Evolutionary conservation across 2,888 invertebrate species (phyloP).

Genomic region (Leptopilina syphax): DNA sequence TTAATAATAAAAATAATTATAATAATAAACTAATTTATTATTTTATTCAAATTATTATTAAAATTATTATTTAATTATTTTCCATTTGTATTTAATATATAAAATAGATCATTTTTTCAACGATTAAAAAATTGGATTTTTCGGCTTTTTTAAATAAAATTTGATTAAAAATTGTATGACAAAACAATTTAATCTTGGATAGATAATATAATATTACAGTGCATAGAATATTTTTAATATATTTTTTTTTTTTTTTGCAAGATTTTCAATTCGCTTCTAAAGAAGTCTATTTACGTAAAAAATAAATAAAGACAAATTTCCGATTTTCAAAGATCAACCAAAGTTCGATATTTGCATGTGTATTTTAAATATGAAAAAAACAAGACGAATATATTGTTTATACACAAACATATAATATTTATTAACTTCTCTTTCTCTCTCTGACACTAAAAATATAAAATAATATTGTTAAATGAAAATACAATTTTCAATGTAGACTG

Average conservation of each 20-base stretch:
- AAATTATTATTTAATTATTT: background rate
- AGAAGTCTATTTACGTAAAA: background rate
- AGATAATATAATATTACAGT: background rate
- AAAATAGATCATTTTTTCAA: background rate
- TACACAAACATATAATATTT: background rate
- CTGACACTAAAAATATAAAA: too few relatives aligned
- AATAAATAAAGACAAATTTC: background rate
- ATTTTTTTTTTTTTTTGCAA: background rate
- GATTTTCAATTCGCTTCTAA: background rate
- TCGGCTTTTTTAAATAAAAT: too few relatives aligned
- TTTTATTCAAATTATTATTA: too few relatives aligned
- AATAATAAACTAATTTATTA: too few relatives aligned
- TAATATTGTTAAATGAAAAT: slow-evolving; percentile 11
- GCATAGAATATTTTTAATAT: background rate
- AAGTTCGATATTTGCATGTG: slow-evolving; percentile 28
- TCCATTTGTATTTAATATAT: background rate
- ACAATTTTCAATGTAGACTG: background rate
- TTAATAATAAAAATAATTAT: too few relatives aligned
- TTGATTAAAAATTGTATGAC: background rate
- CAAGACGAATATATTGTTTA: slow-evolving; percentile 12
- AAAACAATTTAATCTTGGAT: too few relatives aligned
- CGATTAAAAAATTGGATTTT: background rate
- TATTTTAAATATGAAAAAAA: slow-evolving; percentile 14
- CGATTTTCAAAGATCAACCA: slow-evolving; percentile 2
- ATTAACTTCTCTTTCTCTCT: too few relatives aligned